Evolutionary conservation across 2,797 vertebrate genomes (phyloP).

Genomic region (Pangasius djambal): DNA sequence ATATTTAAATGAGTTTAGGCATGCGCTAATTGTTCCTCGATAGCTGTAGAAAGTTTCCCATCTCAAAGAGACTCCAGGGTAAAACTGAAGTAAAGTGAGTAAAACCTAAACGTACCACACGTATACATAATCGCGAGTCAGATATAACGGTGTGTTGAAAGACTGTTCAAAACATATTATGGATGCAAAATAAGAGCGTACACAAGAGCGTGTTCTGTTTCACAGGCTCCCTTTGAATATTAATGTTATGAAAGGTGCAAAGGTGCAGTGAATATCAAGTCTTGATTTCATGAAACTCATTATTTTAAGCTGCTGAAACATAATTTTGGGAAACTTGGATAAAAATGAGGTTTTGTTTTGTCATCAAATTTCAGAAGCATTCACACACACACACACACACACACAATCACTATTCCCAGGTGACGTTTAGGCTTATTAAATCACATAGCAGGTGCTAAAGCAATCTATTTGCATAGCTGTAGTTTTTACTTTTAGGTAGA

Average conservation of each 20-base stretch:
- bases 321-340: background rate
- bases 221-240: background rate
- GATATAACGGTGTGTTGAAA: background rate
- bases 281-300: background rate
- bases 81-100: background rate
- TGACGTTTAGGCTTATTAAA: background rate
- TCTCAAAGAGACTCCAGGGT: background rate
- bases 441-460: background rate
- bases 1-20: background rate
- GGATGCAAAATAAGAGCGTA: background rate
- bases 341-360: background rate
- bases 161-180: background rate
- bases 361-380: background rate
- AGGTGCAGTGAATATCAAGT: background rate
- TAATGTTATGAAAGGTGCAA: background rate
- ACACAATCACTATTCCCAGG: background rate
- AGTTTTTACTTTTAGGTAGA: background rate
- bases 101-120: background rate
- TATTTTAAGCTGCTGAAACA: background rate
- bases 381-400: background rate
- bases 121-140: background rate
- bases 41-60: background rate
- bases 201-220: background rate
- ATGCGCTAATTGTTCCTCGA: background rate
- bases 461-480: background rate